phyloP scores from a whole-genome alignment of 2,888 invertebrate genomes.

The Hemicrepidius hirtus region DNA sequence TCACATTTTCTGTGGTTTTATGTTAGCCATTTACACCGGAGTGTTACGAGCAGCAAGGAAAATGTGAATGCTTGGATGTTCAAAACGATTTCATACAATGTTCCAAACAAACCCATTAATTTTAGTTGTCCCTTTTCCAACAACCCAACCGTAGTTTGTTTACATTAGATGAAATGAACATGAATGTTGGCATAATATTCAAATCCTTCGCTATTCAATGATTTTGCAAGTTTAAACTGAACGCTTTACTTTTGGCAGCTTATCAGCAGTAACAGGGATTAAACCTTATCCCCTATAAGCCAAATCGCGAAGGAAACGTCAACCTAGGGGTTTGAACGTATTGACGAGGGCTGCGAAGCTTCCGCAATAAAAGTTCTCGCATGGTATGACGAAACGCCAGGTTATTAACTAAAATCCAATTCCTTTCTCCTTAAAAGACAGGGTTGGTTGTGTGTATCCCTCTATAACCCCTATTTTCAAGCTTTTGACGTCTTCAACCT shows the following conservation, averaged over 20 bases:
- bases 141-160: slow-evolving; percentile 2
- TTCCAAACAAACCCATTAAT: slow-evolving; percentile 19
- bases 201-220: neutral
- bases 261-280: neutral
- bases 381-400: neutral
- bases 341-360: slow-evolving; percentile 5
- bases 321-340: neutral
- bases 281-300: neutral
- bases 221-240: neutral
- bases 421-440: slow-evolving; percentile 1
- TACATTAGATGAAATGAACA: neutral
- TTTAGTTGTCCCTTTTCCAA: neutral
- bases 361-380: slow-evolving; percentile 5
- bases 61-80: neutral
- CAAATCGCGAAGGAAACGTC: neutral
- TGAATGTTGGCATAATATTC: neutral
- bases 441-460: no score
- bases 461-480: neutral
- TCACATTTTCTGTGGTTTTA: slow-evolving; percentile 9
- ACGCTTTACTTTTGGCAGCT: neutral
- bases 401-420: slow-evolving; percentile 26
- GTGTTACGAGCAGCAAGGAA: neutral
- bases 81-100: neutral
- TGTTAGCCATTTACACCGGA: neutral
- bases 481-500: slow-evolving; percentile 5